A percentile compares a stretch with the other conserved stretches of the same genome.
These are phyloP conservation scores for Chalcosyrphus nemorum DNA, from an alignment of 2,888 invertebrate genomes.

Conservation along the genomic window DNA sequence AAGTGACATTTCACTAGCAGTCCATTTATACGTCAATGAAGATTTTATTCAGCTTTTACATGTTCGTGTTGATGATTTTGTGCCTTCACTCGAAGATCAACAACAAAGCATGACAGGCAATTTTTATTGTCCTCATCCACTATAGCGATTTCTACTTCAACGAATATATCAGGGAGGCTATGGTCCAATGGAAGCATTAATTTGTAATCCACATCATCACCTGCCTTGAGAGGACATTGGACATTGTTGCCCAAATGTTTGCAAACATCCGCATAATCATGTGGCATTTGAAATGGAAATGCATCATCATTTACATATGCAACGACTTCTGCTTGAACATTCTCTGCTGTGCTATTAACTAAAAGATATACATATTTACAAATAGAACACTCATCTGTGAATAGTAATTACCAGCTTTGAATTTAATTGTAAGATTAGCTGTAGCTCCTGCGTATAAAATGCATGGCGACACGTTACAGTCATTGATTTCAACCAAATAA, in stretches of 20 bases:
- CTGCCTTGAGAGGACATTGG: slow-evolving; percentile 78
- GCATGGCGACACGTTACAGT: slow-evolving; percentile 76
- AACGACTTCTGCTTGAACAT: slow-evolving; percentile 75
- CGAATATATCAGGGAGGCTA: slow-evolving; percentile 77
- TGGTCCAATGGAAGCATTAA: slow-evolving; percentile 77
- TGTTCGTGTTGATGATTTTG: background rate
- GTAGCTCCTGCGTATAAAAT: slow-evolving; percentile 74
- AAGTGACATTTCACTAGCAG: no score
- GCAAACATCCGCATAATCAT: slow-evolving; percentile 77
- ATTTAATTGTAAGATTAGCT: slow-evolving; percentile 76
- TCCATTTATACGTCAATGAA: no score
- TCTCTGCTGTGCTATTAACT: slow-evolving; percentile 57
- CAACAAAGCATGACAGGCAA: slow-evolving; percentile 71
- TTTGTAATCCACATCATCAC: slow-evolving; percentile 78
- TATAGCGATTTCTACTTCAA: slow-evolving; percentile 77
- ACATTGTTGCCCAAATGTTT: slow-evolving; percentile 75
- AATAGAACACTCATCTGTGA: background rate
- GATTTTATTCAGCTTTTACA: background rate
- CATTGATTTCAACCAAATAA: slow-evolving; percentile 75
- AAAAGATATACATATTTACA: background rate
- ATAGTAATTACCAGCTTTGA: slow-evolving; percentile 74
- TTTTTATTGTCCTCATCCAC: slow-evolving; percentile 74
- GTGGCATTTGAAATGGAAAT: slow-evolving; percentile 77
- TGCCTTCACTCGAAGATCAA: slow-evolving; percentile 76
- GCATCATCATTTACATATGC: slow-evolving; percentile 77